phyloP scores from a whole-genome alignment of 2,888 invertebrate genomes.

The Dromius quadrimaculatus region DNA sequence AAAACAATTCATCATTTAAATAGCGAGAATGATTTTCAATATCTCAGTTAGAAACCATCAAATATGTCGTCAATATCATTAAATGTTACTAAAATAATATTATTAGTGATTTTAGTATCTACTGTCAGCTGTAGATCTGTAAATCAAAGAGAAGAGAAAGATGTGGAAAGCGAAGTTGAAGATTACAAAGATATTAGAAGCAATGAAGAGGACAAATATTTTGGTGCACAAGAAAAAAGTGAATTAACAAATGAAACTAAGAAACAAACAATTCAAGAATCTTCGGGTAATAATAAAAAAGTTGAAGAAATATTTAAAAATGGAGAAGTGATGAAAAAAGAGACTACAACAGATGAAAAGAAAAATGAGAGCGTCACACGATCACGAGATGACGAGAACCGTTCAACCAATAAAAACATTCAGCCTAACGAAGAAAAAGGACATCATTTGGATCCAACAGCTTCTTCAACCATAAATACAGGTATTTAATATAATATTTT shows the following conservation, averaged over 20 bases:
- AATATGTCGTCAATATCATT: not conserved
- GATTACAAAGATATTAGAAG: not conserved
- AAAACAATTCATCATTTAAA: slow-evolving; percentile 6
- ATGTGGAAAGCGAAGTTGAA: not conserved
- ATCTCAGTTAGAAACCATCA: not conserved
- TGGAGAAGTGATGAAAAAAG: no score
- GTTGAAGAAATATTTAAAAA: no score
- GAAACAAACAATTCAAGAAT: no score
- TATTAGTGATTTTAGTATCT: not conserved
- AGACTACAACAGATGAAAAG: not conserved
- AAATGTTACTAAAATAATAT: slow-evolving; percentile 9
- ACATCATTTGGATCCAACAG: not conserved
- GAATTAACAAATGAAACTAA: no score
- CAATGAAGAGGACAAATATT: no score
- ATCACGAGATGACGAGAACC: not conserved
- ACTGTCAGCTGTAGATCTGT: not conserved
- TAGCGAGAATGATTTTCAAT: not conserved
- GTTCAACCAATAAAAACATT: not conserved
- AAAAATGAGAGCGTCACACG: not conserved
- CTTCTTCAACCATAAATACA: no score
- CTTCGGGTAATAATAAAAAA: no score
- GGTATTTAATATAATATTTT: no score
- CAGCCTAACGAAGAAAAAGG: not conserved
- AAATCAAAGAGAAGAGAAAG: not conserved
- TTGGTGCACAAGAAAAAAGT: no score